These are phyloP conservation scores for Argynnis bischoffii DNA, from an alignment of 2,888 invertebrate genomes.

Conservation along the genomic window DNA sequence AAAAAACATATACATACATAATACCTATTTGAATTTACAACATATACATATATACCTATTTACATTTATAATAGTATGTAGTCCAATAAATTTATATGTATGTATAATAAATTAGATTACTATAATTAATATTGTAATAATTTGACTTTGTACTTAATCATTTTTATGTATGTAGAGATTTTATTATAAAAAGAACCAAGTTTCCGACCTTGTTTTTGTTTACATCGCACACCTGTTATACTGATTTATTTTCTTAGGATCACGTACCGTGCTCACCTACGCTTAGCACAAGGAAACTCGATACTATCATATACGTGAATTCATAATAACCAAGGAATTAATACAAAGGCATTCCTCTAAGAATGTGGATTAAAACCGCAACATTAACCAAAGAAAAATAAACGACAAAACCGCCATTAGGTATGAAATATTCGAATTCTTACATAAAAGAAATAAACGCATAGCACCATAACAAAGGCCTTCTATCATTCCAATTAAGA, in stretches of 20 bases:
- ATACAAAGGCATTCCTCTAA: slow-evolving; percentile 23
- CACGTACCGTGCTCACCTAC: slow-evolving; percentile 25
- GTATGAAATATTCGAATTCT: neutral
- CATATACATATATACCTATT: too few species aligned
- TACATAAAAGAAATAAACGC: neutral
- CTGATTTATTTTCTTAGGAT: slow-evolving; percentile 30
- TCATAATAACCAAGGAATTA: slow-evolving; percentile 26
- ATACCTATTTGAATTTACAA: too few species aligned
- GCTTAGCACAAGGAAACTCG: slow-evolving; percentile 30
- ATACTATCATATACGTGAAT: slow-evolving; percentile 23
- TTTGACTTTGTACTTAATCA: neutral
- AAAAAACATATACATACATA: too few species aligned
- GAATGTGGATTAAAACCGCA: slow-evolving; percentile 27
- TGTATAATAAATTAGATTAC: too few species aligned
- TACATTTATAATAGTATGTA: too few species aligned
- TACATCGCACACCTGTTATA: slow-evolving; percentile 21
- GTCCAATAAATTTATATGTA: too few species aligned
- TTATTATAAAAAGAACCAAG: neutral
- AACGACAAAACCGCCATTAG: slow-evolving; percentile 3
- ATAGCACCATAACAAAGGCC: slow-evolving; percentile 13
- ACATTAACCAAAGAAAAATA: slow-evolving; percentile 6
- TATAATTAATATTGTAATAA: neutral
- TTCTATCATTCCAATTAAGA: slow-evolving; percentile 34
- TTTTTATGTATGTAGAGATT: neutral
- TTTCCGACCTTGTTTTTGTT: slow-evolving; percentile 29